Evolutionary conservation across 2,888 invertebrate genomes (phyloP).

Genomic region (Tuberolachnus salignus): DNA sequence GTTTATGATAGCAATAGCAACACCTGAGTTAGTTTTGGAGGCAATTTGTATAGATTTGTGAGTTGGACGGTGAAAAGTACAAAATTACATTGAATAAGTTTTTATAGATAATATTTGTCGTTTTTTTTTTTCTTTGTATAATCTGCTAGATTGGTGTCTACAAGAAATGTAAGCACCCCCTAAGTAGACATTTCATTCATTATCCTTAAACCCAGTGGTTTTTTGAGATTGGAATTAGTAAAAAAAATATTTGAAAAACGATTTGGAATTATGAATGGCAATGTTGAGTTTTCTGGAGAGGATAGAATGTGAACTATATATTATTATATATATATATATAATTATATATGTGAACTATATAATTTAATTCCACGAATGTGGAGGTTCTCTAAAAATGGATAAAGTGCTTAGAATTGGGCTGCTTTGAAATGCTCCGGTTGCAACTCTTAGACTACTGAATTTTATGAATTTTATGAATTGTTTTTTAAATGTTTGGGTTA

Average conservation of each 20-base stretch:
- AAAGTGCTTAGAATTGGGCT: not conserved
- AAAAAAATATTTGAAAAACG: not conserved
- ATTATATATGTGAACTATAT: no score
- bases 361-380: not conserved
- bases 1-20: slow-evolving; percentile 6
- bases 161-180: not conserved
- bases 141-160: slow-evolving; percentile 4
- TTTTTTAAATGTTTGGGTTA: not conserved
- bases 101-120: not conserved
- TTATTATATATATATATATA: no score
- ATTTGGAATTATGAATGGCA: not conserved
- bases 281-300: not conserved
- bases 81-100: not conserved
- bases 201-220: not conserved
- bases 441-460: slow-evolving; percentile 1
- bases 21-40: not conserved
- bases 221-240: not conserved
- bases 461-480: not conserved
- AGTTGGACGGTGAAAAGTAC: not conserved
- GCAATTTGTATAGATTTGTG: slow-evolving; percentile 2
- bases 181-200: no score
- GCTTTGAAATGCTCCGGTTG: not conserved
- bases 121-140: not conserved
- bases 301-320: not conserved
- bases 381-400: not conserved